Base-by-base conservation (phyloP, 2,888 invertebrate species). In the Caenorhabditis sinica region DNA sequence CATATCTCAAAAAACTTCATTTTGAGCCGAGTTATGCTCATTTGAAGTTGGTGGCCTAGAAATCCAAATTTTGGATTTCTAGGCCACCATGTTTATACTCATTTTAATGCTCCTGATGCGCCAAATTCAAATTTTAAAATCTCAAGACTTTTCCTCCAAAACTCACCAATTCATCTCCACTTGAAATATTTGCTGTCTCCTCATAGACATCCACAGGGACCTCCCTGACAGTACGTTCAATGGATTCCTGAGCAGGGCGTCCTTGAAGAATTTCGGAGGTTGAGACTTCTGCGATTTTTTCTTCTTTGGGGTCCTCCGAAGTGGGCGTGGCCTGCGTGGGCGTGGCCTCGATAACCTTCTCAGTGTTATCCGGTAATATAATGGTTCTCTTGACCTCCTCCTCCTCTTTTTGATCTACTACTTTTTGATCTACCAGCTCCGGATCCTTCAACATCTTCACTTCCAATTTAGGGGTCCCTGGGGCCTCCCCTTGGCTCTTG, bases 191-290 rank as follows among this genome's bases (percentile, higher is more conserved):
- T 3, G 79, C 83, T 40, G 79, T 83, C 66, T 83, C 83, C 25
- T 83, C 83, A 63, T 83, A 83, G 25, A 79, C 83, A 79, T 83
- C 83, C 15, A 83, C 83, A 4, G 83, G 83, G 0, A 83, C 79
- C 30, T 83, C 83, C 3, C 79, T 28, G 6, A 83, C 83, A 13
- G 73, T 79, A n/a, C 83, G 36, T 43, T 83, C 79, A 56, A 83
- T 74, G 17, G 73, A 60, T 45, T 83, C 83, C 20, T 53, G 63
- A 1, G 72, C 76, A 13, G 82, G 82, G 9, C 17, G 17, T 9
- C 75, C 82, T 40, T 71, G 28, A 13, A 82, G 71, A 11, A 69
- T 65, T 33, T 77, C 83, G 6, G 83, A 77, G 5, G 77, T 83
- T 0, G 83, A 77, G 4, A 83, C 77, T 20, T 77, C 73, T 0